Base-by-base conservation (phyloP, 2,797 vertebrate genomes). In the Propithecus perrieri region DNA sequence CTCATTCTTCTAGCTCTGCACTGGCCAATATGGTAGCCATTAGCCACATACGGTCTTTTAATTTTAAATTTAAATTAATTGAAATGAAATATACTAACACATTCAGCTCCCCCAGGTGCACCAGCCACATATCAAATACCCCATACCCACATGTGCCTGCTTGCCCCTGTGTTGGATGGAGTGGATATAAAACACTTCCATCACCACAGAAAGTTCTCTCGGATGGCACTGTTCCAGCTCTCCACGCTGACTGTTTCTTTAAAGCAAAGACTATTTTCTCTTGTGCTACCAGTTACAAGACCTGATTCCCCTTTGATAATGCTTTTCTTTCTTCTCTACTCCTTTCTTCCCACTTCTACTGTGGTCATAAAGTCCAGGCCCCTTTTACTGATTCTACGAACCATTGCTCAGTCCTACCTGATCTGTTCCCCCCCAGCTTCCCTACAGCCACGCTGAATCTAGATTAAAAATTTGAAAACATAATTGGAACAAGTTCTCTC, bases 21-120 rank as follows among this genome's bases (percentile, higher is more conserved):
- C 33, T 78, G 33, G 4, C 20, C 3, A 83, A 22, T 11, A 41
- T 43, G 30, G 48, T 46, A 57, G 22, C 80, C 61, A 46, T 50
- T 85, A 69, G 30, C 11, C 35, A 80, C 8, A 55, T 2, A 11
- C 12, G 14, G 24, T 14, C 75, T 91, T 61, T 85, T 28, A 4
- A 72, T 72, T 75, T 83, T 95, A 81, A 84, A 48, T 46, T 74
- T 71, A 74, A 69, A 71, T 78, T 48, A 71, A 90, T 67, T 59
- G 33, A 57, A 76, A 55, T 89, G 7, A 79, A 75, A 86, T 75
- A 17, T 12, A 57, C 50, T 12, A 10, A 38, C 38, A 65, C 28
- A 13, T 48, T 74, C 41, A 74, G 13, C 14, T 20, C 9, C 7
- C 11, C n/a, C 20, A 35, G 9, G 17, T 69, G 35, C 18, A 33